Evolutionary conservation across 2,888 invertebrate genomes (phyloP).

Genomic region (Leptothorax acervorum): DNA sequence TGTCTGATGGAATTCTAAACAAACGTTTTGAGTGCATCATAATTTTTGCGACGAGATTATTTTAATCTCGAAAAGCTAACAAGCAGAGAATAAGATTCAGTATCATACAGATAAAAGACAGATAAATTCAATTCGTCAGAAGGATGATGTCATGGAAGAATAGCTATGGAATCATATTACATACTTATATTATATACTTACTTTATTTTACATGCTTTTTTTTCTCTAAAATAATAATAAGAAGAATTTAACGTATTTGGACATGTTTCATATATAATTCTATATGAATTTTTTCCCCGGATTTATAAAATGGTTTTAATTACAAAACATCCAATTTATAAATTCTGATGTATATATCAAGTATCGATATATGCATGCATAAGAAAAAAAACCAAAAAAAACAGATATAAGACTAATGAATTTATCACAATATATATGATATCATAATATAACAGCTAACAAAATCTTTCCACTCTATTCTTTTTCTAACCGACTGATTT

Average conservation of each 20-base stretch:
- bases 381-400: neutral
- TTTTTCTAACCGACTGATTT: neutral
- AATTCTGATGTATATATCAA: neutral
- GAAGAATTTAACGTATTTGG: neutral
- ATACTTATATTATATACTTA: neutral
- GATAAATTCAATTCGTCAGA: neutral
- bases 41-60: neutral
- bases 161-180: neutral
- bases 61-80: neutral
- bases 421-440: neutral
- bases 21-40: neutral
- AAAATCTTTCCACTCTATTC: neutral
- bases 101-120: conserved; percentile 6
- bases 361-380: neutral
- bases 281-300: neutral
- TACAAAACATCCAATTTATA: neutral
- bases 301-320: neutral
- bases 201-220: neutral
- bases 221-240: neutral
- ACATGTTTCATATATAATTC: neutral
- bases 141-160: neutral
- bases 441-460: neutral
- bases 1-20: neutral
- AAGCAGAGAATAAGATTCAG: neutral
- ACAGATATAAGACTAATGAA: neutral